Evolutionary conservation across 2,888 invertebrate genomes (phyloP), one percentile per base, ranked within the genome.

Genomic region (Nomada hirtipes): DNA sequence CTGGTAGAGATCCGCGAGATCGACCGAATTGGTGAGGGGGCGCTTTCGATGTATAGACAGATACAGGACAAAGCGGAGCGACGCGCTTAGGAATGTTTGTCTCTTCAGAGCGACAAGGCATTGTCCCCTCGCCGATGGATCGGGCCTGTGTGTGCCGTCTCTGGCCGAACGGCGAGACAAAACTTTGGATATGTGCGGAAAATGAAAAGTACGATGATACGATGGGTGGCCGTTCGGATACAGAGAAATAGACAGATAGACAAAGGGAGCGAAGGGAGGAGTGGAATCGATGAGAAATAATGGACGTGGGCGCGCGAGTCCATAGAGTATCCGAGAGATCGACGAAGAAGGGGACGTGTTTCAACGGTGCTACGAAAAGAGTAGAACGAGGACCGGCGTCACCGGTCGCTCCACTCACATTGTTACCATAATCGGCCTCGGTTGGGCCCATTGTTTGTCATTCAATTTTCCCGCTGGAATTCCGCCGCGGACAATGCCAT

Each of bases 361-460:
- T 18, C 4, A 42, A 3, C 23, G 42, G 20, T 13, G 44, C 13
- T 9, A 1, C 44, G 13, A 20, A 29, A 11, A 55, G 64, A 50
- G 69, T 13, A 52, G 44, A 29, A 36, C 60, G 67, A 72, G 73
- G 65, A 76, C 76, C 83, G 82, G 79, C 87, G 87, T 82, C 85
- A 79, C 60, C 79, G 75, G 79, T 77, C 78, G 78, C 68, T 84
- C 77, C 76, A 72, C 77, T 88, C 83, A 85, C 88, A 87, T 89
- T 90, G 89, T 90, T 88, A 84, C 83, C 84, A 84, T 89, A 90
- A 90, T 90, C 90, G 88, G 83, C 76, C 86, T 73, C 78, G 83
- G 84, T 86, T 70, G 80, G 86, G 83, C 70, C 85, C 85, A 89
- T 90, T 90, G 90, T 90, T 89, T 90, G 87, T 88, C 90, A 89